These are phyloP conservation scores for Chanos chanos DNA, from an alignment of 2,797 vertebrate genomes.

Conservation along the genomic window DNA sequence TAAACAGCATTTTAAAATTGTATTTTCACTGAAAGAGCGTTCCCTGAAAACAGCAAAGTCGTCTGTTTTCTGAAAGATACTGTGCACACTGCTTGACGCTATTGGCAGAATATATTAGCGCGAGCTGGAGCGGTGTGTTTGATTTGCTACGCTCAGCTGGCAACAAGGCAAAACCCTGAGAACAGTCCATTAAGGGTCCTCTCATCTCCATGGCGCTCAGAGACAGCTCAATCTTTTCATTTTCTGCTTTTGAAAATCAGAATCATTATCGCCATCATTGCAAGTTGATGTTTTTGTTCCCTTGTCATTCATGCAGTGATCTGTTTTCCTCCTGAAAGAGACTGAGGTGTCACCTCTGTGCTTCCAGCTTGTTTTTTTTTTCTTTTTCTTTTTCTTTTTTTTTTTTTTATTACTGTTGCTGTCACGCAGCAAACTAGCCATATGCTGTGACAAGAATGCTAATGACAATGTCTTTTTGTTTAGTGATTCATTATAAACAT, in stretches of 20 bases:
- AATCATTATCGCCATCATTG: conserved; percentile 38
- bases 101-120: conserved; percentile 37
- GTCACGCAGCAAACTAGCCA: background rate
- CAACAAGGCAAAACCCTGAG: conserved; percentile 33
- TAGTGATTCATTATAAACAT: conserved; percentile 35
- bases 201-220: conserved; percentile 35
- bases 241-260: conserved; percentile 39
- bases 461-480: conserved; percentile 25
- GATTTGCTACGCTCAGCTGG: conserved; percentile 39
- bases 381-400: no score
- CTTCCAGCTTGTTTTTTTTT: conserved; percentile 22
- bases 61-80: background rate
- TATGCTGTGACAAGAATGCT: conserved; percentile 17
- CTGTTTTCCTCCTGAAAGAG: conserved; percentile 31
- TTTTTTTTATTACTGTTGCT: no score
- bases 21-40: conserved; percentile 12
- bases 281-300: conserved; percentile 35
- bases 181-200: conserved; percentile 51
- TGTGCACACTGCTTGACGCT: conserved; percentile 29
- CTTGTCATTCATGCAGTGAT: conserved; percentile 35
- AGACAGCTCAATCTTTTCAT: conserved; percentile 41
- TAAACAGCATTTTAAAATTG: conserved; percentile 29
- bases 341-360: conserved; percentile 38
- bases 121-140: conserved; percentile 31
- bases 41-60: conserved; percentile 12